These are phyloP conservation scores for Megalops cyprinoides DNA, from an alignment of 2,797 vertebrate species.

Conservation along the genomic window DNA sequence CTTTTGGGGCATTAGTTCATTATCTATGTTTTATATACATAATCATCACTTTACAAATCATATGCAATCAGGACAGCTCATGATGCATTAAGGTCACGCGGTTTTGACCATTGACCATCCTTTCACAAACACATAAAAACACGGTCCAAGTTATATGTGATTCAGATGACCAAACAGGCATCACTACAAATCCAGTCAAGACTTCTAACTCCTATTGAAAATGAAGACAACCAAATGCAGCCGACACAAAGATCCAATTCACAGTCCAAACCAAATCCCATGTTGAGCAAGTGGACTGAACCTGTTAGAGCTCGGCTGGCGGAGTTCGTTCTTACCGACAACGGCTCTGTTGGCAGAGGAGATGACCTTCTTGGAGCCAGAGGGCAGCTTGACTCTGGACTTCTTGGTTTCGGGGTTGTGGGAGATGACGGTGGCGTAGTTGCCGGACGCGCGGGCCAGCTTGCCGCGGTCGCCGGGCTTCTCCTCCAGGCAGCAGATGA, in stretches of 20 bases:
- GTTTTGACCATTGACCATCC: no score
- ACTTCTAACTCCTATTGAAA: no score
- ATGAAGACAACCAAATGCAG: no score
- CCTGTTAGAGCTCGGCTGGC: background rate
- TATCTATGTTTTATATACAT: no score
- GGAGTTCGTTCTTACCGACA: slow-evolving; percentile 75
- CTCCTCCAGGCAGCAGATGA: slow-evolving; percentile 95
- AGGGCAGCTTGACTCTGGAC: slow-evolving; percentile 95
- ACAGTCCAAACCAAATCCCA: background rate
- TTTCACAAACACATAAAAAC: no score
- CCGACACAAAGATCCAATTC: slow-evolving; percentile 79
- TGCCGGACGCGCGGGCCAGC: slow-evolving; percentile 94
- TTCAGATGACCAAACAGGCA: no score
- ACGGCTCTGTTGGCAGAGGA: slow-evolving; percentile 95
- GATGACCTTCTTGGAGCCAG: slow-evolving; percentile 96
- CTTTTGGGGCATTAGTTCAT: no score
- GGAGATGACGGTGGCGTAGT: slow-evolving; percentile 97
- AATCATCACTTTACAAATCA: no score
- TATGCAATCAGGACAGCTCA: no score
- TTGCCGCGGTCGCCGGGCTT: slow-evolving; percentile 96
- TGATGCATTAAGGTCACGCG: no score
- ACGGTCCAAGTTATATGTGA: no score
- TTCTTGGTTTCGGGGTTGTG: slow-evolving; percentile 97
- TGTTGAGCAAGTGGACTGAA: background rate
- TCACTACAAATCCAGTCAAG: no score